Percentiles rank a stretch among this genome's conserved stretches.
These are phyloP conservation scores for Scrobipalpa atriplicella DNA, from an alignment of 2,888 invertebrate genomes.

Conservation along the genomic window DNA sequence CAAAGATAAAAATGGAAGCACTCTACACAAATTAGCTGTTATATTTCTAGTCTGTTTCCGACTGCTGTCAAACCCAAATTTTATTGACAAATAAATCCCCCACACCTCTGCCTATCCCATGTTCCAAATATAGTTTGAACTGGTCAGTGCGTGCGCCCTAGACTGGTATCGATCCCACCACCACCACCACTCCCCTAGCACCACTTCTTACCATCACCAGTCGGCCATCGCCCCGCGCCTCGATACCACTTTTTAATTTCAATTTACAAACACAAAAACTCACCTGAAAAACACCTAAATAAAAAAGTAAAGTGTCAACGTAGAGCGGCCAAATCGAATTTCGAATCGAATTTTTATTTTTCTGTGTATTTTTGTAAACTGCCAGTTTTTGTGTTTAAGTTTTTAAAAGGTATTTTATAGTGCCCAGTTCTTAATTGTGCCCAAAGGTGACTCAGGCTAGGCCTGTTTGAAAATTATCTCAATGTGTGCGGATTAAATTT, in stretches of 20 bases:
- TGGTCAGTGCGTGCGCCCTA: constrained; percentile 80
- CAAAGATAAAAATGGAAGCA: background rate
- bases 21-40: background rate
- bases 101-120: constrained; percentile 51
- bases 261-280: constrained; percentile 45
- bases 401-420: constrained; percentile 29
- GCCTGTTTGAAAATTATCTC: constrained; percentile 64
- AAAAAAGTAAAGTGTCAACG: constrained; percentile 34
- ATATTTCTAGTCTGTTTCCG: background rate
- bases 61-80: constrained; percentile 21
- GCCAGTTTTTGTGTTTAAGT: constrained; percentile 37
- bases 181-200: constrained; percentile 73
- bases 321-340: constrained; percentile 39
- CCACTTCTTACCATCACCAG: constrained; percentile 60
- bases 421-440: constrained; percentile 51
- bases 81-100: constrained; percentile 41
- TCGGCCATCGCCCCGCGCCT: constrained; percentile 76
- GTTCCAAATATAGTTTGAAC: constrained; percentile 62
- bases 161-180: constrained; percentile 77
- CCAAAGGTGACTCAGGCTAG: constrained; percentile 61
- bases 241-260: constrained; percentile 57
- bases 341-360: constrained; percentile 25
- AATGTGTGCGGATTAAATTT: constrained; percentile 62
- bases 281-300: constrained; percentile 40
- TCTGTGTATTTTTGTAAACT: constrained; percentile 35